These are phyloP conservation scores for Pyrgus malvae DNA, from an alignment of 2,888 invertebrate genomes.

Conservation along the genomic window DNA sequence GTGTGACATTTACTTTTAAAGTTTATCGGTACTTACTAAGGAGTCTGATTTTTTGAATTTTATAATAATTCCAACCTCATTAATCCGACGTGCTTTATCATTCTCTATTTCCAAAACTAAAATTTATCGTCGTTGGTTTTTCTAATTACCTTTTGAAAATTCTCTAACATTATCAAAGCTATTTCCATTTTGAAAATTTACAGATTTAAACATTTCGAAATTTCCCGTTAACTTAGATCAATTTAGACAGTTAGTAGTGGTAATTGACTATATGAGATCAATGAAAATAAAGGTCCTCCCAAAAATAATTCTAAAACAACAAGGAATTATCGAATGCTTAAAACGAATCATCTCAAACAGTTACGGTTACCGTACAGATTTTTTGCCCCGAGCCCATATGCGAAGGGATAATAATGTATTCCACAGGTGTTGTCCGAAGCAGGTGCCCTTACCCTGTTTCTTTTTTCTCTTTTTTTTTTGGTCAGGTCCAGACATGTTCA, in stretches of 20 bases:
- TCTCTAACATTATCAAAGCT: too few species aligned
- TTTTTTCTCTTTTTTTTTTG: conserved; percentile 33
- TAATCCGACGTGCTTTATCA: too few species aligned
- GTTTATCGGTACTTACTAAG: too few species aligned
- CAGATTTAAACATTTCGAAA: too few species aligned
- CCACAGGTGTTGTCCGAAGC: conserved; percentile 70
- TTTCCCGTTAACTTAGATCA: too few species aligned
- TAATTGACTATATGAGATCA: too few species aligned
- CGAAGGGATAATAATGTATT: conserved; percentile 54
- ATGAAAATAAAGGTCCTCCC: too few species aligned
- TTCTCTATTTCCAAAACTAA: too few species aligned
- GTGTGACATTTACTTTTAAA: conserved; percentile 22
- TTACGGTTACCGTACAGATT: conserved; percentile 20
- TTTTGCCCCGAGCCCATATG: conserved; percentile 31
- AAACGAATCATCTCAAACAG: background rate
- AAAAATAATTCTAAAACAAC: background rate
- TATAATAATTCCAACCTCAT: background rate
- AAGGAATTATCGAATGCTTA: background rate
- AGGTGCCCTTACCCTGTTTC: conserved; percentile 54
- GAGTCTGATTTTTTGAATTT: background rate
- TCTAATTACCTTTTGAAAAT: too few species aligned
- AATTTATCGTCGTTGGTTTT: too few species aligned
- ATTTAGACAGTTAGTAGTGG: too few species aligned
- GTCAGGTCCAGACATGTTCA: conserved; percentile 73
- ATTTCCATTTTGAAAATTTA: too few species aligned